Evolutionary conservation across 2,113 vertebrate species (phyloP), one percentile per base, ranked within the genome.

Genomic region (Leptocoma aspasia): DNA sequence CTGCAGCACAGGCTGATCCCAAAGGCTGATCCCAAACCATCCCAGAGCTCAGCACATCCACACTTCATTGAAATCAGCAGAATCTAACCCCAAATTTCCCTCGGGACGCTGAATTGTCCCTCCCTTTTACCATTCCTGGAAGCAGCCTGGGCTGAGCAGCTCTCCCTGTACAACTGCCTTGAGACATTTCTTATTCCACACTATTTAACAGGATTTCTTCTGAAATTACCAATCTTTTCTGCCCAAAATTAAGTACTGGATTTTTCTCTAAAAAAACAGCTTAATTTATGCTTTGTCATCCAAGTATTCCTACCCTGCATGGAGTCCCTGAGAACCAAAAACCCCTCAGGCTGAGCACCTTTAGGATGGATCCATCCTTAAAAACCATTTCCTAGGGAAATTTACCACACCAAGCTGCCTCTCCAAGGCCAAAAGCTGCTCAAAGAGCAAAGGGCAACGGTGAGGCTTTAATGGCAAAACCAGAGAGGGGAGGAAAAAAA

Each of bases 221-320:
- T 22, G 6, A 73, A 89, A 76, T 65, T 5, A n/a, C 11, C 71
- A 41, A 20, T 54, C 30, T 30, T 88, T 50, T 84, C 44, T 14
- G 56, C 44, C 61, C 85, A 87, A 76, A 72, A 47, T 73, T 82
- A 72, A 90, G 68, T 50, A 71, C 28, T 81, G 77, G 50, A 47
- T 82, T 76, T 69, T 52, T 57, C 68, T 78, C 78, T 91, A 35
- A 73, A 79, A 92, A 54, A 83, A 24, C 82, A 76, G 54, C 69
- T 64, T 50, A 39, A 47, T 94, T 97, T 94, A 79, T 80, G 82
- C 59, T 71, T 77, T 24, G 63, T 69, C 94, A 95, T 90, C 85
- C 31, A 80, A 95, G 13, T 15, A 33, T 86, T 90, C 69, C 91
- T 44, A 35, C 82, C 80, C n/a, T 47, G 57, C 33, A 22, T 6